phyloP scores from a whole-genome alignment of 2,113 vertebrate species.

The Zosterops japonicus region DNA sequence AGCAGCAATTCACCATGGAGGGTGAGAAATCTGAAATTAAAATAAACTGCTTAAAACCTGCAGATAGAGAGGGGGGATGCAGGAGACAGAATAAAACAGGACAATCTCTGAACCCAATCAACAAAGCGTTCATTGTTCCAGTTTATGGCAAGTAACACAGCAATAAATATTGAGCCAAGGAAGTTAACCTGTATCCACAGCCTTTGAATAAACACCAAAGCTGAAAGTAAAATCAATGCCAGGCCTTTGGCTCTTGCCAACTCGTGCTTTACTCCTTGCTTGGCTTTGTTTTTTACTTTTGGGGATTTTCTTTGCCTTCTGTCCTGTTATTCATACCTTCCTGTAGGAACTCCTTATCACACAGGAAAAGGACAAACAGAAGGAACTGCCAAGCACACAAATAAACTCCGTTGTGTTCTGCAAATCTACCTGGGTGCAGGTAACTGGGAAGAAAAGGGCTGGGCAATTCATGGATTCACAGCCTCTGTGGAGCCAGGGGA shows the following conservation, averaged over 20 bases:
- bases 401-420: not conserved
- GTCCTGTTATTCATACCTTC: not conserved
- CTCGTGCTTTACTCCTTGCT: not conserved
- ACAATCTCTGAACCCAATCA: constrained; percentile 48
- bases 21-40: constrained; percentile 58
- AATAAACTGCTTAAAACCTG: constrained; percentile 52
- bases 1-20: not conserved
- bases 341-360: not conserved
- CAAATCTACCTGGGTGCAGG: not conserved
- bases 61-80: not conserved
- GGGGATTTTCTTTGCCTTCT: constrained; percentile 35
- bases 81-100: not conserved
- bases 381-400: not conserved
- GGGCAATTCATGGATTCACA: not conserved
- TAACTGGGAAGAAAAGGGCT: not conserved
- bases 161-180: constrained; percentile 62
- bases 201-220: constrained; percentile 62
- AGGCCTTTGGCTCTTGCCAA: constrained; percentile 42
- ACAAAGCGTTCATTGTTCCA: constrained; percentile 63
- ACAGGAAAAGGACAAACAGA: not conserved
- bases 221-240: constrained; percentile 52
- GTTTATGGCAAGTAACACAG: constrained; percentile 38
- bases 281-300: constrained; percentile 27
- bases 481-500: not conserved
- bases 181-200: constrained; percentile 65